A percentile compares a stretch with the other conserved stretches of the same genome.
These are phyloP conservation scores for Cepaea nemoralis DNA, from an alignment of 1,140 invertebrate species.

Conservation along the genomic window DNA sequence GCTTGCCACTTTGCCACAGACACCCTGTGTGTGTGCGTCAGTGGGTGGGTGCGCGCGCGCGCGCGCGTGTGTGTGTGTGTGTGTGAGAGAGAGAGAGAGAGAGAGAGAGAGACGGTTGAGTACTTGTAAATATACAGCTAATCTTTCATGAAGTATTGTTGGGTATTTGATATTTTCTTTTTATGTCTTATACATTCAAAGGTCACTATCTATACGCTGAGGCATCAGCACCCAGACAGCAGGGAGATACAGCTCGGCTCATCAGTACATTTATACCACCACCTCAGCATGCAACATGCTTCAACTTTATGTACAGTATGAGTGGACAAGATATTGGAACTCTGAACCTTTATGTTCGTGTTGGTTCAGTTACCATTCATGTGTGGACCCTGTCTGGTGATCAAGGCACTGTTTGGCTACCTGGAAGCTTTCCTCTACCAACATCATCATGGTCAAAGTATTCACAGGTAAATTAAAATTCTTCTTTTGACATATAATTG, in stretches of 20 bases:
- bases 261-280: constrained; percentile 20
- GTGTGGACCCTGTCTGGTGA: constrained; percentile 32
- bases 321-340: constrained; percentile 22
- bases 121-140: too few relatives aligned
- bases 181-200: not conserved
- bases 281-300: not conserved
- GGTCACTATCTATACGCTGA: constrained; percentile 33
- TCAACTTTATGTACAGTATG: constrained; percentile 31
- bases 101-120: too few relatives aligned
- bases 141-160: not conserved
- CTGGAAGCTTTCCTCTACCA: constrained; percentile 17
- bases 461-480: constrained; percentile 28
- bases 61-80: too few relatives aligned
- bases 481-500: too few relatives aligned
- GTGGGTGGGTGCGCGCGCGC: too few relatives aligned
- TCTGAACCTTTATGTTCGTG: constrained; percentile 20
- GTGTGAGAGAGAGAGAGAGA: too few relatives aligned
- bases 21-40: too few relatives aligned
- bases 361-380: not conserved
- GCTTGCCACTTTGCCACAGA: too few relatives aligned
- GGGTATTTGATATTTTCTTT: not conserved
- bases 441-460: not conserved
- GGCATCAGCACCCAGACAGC: not conserved
- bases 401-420: constrained; percentile 10
- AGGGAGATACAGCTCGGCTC: constrained; percentile 18